These are phyloP conservation scores for Aradus depressus DNA, from an alignment of 2,888 invertebrate genomes.

Conservation along the genomic window DNA sequence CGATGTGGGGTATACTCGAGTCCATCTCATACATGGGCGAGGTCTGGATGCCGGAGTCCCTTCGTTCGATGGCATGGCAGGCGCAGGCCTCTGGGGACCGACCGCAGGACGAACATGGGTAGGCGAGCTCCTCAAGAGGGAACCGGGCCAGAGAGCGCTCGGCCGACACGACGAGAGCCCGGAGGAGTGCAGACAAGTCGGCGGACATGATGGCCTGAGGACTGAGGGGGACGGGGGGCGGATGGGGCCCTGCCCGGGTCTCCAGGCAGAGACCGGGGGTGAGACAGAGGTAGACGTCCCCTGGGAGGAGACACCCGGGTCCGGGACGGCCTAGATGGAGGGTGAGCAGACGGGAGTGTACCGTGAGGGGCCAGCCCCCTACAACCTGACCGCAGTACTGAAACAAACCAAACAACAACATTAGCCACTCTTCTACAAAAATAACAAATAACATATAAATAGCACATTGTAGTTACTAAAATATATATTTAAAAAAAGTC, in stretches of 20 bases:
- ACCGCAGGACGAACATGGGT: slow-evolving; percentile 23
- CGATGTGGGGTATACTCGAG: slow-evolving; percentile 57
- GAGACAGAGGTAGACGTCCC: slow-evolving; percentile 20
- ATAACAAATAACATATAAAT: neutral
- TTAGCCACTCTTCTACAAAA: neutral
- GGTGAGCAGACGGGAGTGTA: slow-evolving; percentile 8
- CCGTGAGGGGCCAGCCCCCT: slow-evolving; percentile 12
- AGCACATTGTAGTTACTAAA: neutral
- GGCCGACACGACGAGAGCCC: slow-evolving; percentile 53
- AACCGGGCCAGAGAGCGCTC: slow-evolving; percentile 57
- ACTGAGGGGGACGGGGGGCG: slow-evolving; percentile 36
- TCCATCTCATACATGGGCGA: slow-evolving; percentile 53
- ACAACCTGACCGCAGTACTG: slow-evolving; percentile 15
- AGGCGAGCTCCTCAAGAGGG: slow-evolving; percentile 40
- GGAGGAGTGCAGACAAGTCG: slow-evolving; percentile 51
- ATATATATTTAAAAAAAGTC: neutral
- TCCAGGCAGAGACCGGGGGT: slow-evolving; percentile 34
- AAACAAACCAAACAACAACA: neutral
- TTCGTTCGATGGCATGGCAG: slow-evolving; percentile 36
- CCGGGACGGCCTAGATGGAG: slow-evolving; percentile 36
- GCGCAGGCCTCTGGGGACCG: slow-evolving; percentile 37
- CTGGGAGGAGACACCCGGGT: slow-evolving; percentile 35
- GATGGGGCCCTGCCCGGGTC: slow-evolving; percentile 32
- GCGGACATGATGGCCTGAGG: slow-evolving; percentile 34
- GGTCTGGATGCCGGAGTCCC: slow-evolving; percentile 41